A percentile compares a stretch with the other conserved stretches of the same genome.
Evolutionary conservation across 2,888 invertebrate species (phyloP).

Genomic region (Catocala fraxini): DNA sequence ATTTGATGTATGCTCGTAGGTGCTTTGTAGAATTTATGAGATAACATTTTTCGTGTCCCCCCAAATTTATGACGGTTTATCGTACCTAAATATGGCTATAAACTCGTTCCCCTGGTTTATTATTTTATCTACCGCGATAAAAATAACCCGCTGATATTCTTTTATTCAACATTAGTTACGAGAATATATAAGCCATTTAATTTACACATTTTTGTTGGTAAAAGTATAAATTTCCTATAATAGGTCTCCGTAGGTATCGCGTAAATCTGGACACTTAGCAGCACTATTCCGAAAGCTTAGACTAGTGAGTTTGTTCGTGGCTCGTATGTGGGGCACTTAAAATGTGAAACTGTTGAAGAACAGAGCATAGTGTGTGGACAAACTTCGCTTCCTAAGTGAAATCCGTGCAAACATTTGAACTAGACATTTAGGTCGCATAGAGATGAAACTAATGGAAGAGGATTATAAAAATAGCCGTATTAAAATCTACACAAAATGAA

Average conservation of each 20-base stretch:
- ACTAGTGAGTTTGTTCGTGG: constrained; percentile 49
- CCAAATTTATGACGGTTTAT: constrained; percentile 18
- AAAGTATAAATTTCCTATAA: constrained; percentile 3
- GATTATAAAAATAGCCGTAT: neutral
- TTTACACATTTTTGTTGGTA: constrained; percentile 5
- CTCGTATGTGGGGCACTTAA: constrained; percentile 64
- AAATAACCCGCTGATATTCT: constrained; percentile 15
- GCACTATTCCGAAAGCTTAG: constrained; percentile 50
- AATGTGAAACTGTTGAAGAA: constrained; percentile 57
- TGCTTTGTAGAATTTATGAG: constrained; percentile 17
- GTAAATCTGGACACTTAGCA: constrained; percentile 34
- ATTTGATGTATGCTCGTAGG: constrained; percentile 12
- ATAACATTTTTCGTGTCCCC: constrained; percentile 8
- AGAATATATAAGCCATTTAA: constrained; percentile 2
- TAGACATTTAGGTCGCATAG: constrained; percentile 19
- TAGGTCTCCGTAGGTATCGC: neutral
- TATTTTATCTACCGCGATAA: constrained; percentile 19
- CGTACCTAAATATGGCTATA: constrained; percentile 18
- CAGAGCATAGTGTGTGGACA: constrained; percentile 42
- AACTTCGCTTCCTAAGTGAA: constrained; percentile 48
- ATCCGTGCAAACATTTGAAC: constrained; percentile 42
- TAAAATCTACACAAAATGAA: neutral
- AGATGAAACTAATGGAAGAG: constrained; percentile 12
- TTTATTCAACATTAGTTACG: constrained; percentile 8
- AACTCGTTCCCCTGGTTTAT: constrained; percentile 17